Base-by-base conservation (phyloP, 2,888 invertebrate species). In the Hirtodrosophila trivittata region DNA sequence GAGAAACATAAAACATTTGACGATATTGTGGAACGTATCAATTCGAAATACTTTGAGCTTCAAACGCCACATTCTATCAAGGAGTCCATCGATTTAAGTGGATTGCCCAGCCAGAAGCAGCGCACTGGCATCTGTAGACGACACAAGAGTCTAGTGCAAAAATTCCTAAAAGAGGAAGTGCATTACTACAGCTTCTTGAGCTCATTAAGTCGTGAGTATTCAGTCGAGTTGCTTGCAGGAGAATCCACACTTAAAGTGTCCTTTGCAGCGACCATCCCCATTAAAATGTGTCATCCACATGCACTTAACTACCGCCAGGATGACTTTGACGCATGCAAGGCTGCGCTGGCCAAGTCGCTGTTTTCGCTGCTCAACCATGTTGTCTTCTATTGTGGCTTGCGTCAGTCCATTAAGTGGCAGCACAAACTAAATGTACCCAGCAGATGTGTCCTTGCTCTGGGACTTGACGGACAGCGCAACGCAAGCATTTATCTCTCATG, bases 341-440 rank as follows among this genome's bases (percentile, higher is more conserved):
- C 21, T 7, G 8, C 21, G 0, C 21, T 70, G 60, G 57, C 66
- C 54, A 54, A 60, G 13, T 6, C 13, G 0, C 43, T 70, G 0
- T 70, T 72, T 3, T 37, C 56, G 5, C 21, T 75, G 3, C 52
- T 72, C 8, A 75, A 75, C 9, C 75, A 75, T 28, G 33, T 14
- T 5, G 33, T 72, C 26, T 75, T 75, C n/a, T 25, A 65, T 12
- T 75, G 75, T 14, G 68, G 56, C 5, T 43, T 75, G 8, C 35
- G 26, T 10, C 38, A 42, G 10, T 3, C n/a, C 1, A 35, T 75
- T 0, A 12, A 30, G 5, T 75, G 75, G 75, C 35, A 37, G 6
- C 21, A 35, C 1, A n/a, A 18, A 13, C 12, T 56, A 18, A 10
- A 0, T 1, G 47, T 16, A n/a, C 21, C 32, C 1, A 43, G 50